A percentile compares a stretch with the other conserved stretches of the same genome.
phyloP scores from a whole-genome alignment of 2,888 invertebrate genomes.

The Drosophila prolongata region DNA sequence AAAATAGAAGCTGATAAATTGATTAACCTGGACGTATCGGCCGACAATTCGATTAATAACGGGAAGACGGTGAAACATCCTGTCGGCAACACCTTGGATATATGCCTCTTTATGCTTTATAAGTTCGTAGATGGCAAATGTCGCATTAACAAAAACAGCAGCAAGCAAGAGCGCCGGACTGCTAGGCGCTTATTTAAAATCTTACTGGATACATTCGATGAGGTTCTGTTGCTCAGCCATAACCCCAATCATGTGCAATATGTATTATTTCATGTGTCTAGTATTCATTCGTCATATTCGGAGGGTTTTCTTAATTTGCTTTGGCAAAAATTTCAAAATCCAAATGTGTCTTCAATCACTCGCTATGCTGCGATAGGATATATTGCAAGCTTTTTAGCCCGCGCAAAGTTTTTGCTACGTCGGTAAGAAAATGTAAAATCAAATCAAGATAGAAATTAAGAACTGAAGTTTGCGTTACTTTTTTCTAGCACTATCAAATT shows the following conservation, averaged over 20 bases:
- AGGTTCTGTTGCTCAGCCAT: constrained; percentile 92
- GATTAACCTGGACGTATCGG: constrained; percentile 77
- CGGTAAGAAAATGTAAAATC: constrained; percentile 84
- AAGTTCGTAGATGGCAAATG: constrained; percentile 86
- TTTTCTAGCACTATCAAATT: constrained; percentile 87
- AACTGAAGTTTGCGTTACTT: not conserved
- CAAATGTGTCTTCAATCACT: constrained; percentile 87
- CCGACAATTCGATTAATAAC: constrained; percentile 10
- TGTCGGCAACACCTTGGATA: constrained; percentile 89
- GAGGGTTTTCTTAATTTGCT: constrained; percentile 89
- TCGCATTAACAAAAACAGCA: constrained; percentile 41
- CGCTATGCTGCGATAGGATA: constrained; percentile 90
- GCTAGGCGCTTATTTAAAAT: constrained; percentile 85
- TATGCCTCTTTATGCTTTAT: constrained; percentile 90
- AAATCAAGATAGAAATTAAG: not conserved
- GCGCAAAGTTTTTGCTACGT: constrained; percentile 87
- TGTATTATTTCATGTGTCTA: constrained; percentile 90
- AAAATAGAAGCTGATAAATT: constrained; percentile 72
- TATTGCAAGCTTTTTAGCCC: constrained; percentile 90
- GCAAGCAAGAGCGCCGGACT: constrained; percentile 85
- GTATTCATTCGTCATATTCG: constrained; percentile 86
- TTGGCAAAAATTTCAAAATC: constrained; percentile 90
- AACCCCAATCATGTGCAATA: constrained; percentile 93
- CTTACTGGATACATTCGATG: constrained; percentile 90
- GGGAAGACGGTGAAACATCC: constrained; percentile 85